Evolutionary conservation across 1,140 invertebrate species (phyloP), one percentile per base, ranked within the genome.

Genomic region (Nebria ingens): DNA sequence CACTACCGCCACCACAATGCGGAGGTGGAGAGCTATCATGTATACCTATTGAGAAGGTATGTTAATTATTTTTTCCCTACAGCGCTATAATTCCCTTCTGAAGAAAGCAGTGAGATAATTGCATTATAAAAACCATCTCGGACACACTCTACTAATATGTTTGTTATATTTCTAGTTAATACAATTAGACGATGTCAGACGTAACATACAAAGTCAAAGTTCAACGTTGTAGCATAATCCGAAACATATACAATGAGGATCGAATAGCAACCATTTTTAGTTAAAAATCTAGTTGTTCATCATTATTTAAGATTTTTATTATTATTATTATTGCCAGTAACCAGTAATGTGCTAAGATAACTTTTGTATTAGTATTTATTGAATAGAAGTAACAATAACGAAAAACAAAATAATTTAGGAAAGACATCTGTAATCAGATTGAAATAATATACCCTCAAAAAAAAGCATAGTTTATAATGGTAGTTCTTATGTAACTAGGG

Each of bases 21-120:
- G 74, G 84, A 2, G 86, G 86, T 3, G 87, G 87, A 19, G 87
- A 91, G 65, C 71, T 91, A 29, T 86, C 83, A 1, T 79, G 85
- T 55, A 89, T 91, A 62, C 87, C 87, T 25, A 88, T 91, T 63
- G 87, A 89, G 66, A 80, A 80, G 68, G 73, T 82, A 59, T 79
- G 25, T 21, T 13, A 52, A 12, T 9, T n/a, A n/a, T n/a, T n/a
- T n/a, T n/a, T n/a, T n/a, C n/a, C n/a, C n/a, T n/a, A n/a, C n/a
- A n/a, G n/a, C n/a, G n/a, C n/a, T n/a, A n/a, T n/a, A n/a, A n/a
- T n/a, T n/a, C n/a, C n/a, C n/a, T n/a, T n/a, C n/a, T n/a, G n/a
- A n/a, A 34, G 6, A 34, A 34, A 34, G 6, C 6, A n/a, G n/a
- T 34, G 25, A 9, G 25, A 34, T 34, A 6, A 34, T 6, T 34